Conservation (phyloP, 2,888 invertebrate species). For the Xestia rhomboidea region DNA sequence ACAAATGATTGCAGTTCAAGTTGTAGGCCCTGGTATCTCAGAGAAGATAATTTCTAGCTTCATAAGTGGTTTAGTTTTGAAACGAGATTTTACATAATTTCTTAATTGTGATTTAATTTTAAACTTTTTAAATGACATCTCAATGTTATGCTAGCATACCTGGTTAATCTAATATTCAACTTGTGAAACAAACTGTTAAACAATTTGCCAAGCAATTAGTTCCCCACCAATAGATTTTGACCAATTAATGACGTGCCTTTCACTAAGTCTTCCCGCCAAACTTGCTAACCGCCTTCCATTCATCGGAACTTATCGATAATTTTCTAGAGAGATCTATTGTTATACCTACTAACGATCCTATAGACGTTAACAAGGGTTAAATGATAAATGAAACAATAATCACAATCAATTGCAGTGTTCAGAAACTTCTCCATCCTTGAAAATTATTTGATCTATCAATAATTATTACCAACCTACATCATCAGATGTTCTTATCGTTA, state of each 20-base stretch:
- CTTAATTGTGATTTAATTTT: not conserved
- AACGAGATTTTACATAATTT: not conserved
- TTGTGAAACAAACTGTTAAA: not conserved
- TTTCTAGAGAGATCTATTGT: conserved; percentile 50
- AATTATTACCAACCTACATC: conserved; percentile 25
- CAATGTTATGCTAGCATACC: not conserved
- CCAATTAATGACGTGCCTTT: not conserved
- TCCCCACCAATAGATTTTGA: conserved; percentile 9
- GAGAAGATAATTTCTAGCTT: not conserved
- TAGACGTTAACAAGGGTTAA: conserved; percentile 68
- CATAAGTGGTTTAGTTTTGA: not conserved
- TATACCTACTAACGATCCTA: conserved; percentile 26
- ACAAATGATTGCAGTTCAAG: conserved; percentile 32
- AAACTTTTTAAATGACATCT: not conserved
- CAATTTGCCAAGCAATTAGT: conserved; percentile 14
- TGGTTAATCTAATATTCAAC: not conserved
- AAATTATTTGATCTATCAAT: conserved; percentile 56
- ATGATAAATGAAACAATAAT: conserved; percentile 58
- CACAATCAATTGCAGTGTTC: conserved; percentile 51
- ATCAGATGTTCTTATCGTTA: conserved; percentile 14
- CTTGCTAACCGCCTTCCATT: conserved; percentile 7
- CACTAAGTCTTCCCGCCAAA: conserved; percentile 11
- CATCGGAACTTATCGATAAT: conserved; percentile 26
- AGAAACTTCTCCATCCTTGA: conserved; percentile 64
- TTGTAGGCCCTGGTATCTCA: conserved; percentile 8